Conservation (phyloP, 2,888 invertebrate species). For the Anticlea derivata region DNA sequence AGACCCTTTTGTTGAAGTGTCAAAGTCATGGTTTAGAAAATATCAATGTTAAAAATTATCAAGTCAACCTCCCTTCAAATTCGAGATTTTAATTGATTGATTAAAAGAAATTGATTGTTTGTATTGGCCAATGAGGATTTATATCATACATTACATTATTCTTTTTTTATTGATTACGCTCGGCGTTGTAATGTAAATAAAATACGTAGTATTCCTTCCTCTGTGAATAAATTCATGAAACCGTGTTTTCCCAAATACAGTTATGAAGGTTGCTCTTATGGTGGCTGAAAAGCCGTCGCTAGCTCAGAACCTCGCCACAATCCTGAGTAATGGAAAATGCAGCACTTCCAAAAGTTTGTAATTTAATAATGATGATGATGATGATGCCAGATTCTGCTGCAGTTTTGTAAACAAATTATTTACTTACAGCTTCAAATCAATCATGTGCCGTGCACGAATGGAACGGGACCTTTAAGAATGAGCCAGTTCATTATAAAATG, state of each 20-base stretch:
- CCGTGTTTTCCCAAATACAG: neutral
- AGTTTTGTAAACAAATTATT: conserved; percentile 15
- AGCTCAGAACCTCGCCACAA: conserved; percentile 96
- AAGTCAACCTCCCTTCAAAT: no score
- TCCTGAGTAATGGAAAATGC: conserved; percentile 94
- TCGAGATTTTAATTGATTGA: no score
- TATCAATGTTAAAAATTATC: no score
- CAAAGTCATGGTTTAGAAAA: no score
- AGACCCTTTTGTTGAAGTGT: no score
- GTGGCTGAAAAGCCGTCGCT: conserved; percentile 99
- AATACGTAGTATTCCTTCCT: no score
- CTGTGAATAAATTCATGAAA: neutral
- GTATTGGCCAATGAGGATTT: no score
- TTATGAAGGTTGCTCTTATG: conserved; percentile 95
- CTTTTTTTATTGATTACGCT: no score
- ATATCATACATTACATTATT: no score
- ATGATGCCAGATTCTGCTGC: neutral
- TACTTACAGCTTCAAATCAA: conserved; percentile 85
- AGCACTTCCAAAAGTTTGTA: conserved; percentile 83
- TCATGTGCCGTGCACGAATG: conserved; percentile 98
- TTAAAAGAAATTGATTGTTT: no score
- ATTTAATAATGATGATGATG: neutral
- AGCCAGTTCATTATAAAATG: conserved; percentile 93
- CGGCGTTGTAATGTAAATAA: no score
- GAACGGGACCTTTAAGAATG: conserved; percentile 90